Evolutionary conservation across 2,113 vertebrate species (phyloP), one percentile per base, ranked within the genome.

Genomic region (Hypomesus transpacificus): DNA sequence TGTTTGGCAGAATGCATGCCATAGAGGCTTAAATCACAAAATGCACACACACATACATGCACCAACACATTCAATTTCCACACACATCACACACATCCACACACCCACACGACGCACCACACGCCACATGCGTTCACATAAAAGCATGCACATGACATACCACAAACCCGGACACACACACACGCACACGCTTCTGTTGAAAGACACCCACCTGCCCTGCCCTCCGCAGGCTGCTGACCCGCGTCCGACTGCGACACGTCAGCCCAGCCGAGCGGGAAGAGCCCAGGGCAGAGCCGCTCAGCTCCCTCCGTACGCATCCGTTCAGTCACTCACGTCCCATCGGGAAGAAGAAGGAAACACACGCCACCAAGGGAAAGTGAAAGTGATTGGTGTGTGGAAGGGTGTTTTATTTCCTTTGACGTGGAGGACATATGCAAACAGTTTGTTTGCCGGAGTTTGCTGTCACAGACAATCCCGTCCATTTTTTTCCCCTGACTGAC

Each of bases 181-280:
- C 66, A 24, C 18, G 16, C 24, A 58, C 14, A 13, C 18, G 31
- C 13, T 65, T 18, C 28, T n/a, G 28, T 66, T 53, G 65, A 74
- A 76, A 60, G 74, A 84, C 39, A 78, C 74, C 86, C 80, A 84
- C 82, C 82, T 89, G 84, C 73, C 69, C 61, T 73, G 84, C 71
- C 69, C 61, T 73, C 71, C 74, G 39, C 2, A 22, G 60, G 67
- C 65, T 28, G 26, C 65, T 78, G 77, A 85, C 80, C 82, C 69
- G 73, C 75, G 75, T 74, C 52, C 4, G 54, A 39, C 34, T 62
- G 54, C 71, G 75, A 80, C 70, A 79, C 75, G 75, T 83, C 76
- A 77, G 78, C 68, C 72, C 73, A 77, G 31, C 74, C 73, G 66
- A 74, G 64, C 79, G 66, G 75, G 78, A 83, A 78, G 26, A 14